phyloP scores from a whole-genome alignment of 1,140 invertebrate species.

The Venturia canescens region DNA sequence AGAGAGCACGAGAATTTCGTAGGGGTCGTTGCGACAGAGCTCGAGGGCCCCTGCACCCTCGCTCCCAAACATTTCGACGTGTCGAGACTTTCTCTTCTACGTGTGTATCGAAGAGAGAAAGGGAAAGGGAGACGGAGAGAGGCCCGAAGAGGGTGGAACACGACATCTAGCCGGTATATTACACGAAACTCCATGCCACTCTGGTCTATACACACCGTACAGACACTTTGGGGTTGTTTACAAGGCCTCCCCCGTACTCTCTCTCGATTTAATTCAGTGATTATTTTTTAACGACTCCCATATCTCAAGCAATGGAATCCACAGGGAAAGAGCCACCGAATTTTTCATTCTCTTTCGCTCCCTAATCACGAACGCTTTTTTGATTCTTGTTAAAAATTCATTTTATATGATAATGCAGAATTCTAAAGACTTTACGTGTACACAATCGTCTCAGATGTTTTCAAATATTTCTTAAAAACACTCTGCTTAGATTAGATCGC shows the following conservation, averaged over 20 bases:
- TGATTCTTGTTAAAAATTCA: too few relatives aligned
- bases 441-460: too few relatives aligned
- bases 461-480: too few relatives aligned
- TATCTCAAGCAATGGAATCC: conserved; percentile 44
- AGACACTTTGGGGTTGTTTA: conserved; percentile 72
- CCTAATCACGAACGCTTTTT: too few relatives aligned
- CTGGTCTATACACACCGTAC: neutral
- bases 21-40: conserved; percentile 54
- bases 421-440: too few relatives aligned
- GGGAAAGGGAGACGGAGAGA: conserved; percentile 17
- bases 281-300: conserved; percentile 76
- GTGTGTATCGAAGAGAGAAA: conserved; percentile 17
- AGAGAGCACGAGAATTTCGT: conserved; percentile 57
- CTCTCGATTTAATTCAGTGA: conserved; percentile 77
- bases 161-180: conserved; percentile 28
- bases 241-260: conserved; percentile 62
- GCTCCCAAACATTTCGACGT: conserved; percentile 23
- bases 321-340: neutral
- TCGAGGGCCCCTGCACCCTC: conserved; percentile 30
- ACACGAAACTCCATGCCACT: conserved; percentile 11
- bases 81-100: neutral
- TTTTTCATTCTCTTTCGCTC: too few relatives aligned
- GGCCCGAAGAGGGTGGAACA: conserved; percentile 29
- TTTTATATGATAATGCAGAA: too few relatives aligned
- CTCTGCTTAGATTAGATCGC: too few relatives aligned